Conservation (phyloP, 2,113 vertebrate genomes). For the Hippoglossus stenolepis region DNA sequence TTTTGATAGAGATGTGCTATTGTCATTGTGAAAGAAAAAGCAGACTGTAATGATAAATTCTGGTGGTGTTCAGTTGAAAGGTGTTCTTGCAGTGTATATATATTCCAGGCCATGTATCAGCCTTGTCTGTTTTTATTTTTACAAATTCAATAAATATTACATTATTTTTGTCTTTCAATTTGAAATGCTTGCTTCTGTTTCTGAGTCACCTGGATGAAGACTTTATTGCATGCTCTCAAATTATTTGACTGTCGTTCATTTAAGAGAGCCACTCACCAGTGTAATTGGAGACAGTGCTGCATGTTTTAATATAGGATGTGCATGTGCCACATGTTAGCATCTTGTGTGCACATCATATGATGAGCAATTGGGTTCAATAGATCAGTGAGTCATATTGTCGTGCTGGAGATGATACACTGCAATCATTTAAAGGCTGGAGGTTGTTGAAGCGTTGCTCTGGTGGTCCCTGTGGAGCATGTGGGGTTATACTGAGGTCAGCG, state of each 20-base stretch:
- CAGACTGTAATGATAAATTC: no score
- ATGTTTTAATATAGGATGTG: neutral
- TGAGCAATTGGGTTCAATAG: neutral
- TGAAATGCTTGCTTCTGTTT: no score
- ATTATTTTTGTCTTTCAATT: no score
- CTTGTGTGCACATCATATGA: neutral
- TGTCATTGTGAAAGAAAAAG: no score
- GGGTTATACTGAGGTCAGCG: constrained; percentile 41
- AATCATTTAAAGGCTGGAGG: neutral
- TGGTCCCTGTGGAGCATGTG: neutral
- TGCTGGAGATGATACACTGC: neutral
- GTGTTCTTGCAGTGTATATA: no score
- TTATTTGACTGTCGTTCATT: no score
- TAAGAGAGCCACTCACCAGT: neutral
- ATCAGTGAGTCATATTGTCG: neutral
- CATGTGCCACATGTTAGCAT: neutral
- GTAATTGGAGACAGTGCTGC: neutral
- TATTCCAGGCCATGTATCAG: no score
- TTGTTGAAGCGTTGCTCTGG: neutral
- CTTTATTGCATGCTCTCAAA: no score
- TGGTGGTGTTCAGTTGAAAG: no score
- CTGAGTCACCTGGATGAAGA: neutral
- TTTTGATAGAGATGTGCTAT: no score
- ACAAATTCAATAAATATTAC: no score
- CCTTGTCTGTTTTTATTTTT: neutral